These are phyloP conservation scores for Drosophila pseudotalamancana DNA, from an alignment of 2,888 invertebrate species.

Conservation along the genomic window DNA sequence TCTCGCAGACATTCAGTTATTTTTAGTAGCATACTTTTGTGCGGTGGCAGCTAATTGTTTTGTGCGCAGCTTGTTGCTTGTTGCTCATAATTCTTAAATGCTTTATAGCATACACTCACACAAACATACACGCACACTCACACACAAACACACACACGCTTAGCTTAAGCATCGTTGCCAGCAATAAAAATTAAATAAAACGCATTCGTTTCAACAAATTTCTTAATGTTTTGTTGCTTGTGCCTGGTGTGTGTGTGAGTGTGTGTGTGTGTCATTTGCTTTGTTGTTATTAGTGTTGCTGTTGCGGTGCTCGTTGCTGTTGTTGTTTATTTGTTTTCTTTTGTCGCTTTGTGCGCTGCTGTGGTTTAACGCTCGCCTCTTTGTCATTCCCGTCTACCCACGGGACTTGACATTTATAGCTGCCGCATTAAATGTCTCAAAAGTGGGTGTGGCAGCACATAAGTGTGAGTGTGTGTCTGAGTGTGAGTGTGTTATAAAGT, in stretches of 20 bases:
- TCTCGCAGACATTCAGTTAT: neutral
- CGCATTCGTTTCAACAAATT: constrained; percentile 75
- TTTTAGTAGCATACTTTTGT: constrained; percentile 50
- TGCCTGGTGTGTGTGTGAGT: constrained; percentile 13
- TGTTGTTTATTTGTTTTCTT: constrained; percentile 49
- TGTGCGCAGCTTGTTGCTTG: constrained; percentile 39
- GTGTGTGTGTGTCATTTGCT: constrained; percentile 14
- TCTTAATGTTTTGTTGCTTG: constrained; percentile 60
- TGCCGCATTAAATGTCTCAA: constrained; percentile 65
- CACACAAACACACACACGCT: constrained; percentile 5
- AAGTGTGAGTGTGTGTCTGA: constrained; percentile 9
- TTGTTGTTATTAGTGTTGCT: constrained; percentile 31
- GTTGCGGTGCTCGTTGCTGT: constrained; percentile 17
- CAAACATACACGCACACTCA: constrained; percentile 7
- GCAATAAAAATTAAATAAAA: constrained; percentile 78
- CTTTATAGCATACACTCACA: constrained; percentile 38
- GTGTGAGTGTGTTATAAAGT: constrained; percentile 45
- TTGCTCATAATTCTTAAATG: constrained; percentile 55
- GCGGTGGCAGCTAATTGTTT: constrained; percentile 52
- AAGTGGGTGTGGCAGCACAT: constrained; percentile 30
- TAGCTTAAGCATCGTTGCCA: constrained; percentile 35
- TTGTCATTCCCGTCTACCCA: constrained; percentile 47
- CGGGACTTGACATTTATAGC: constrained; percentile 74
- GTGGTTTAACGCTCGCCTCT: constrained; percentile 57
- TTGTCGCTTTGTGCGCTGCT: constrained; percentile 57